phyloP scores from a whole-genome alignment of 1,140 invertebrate species.

The Geopemphigus sp. region DNA sequence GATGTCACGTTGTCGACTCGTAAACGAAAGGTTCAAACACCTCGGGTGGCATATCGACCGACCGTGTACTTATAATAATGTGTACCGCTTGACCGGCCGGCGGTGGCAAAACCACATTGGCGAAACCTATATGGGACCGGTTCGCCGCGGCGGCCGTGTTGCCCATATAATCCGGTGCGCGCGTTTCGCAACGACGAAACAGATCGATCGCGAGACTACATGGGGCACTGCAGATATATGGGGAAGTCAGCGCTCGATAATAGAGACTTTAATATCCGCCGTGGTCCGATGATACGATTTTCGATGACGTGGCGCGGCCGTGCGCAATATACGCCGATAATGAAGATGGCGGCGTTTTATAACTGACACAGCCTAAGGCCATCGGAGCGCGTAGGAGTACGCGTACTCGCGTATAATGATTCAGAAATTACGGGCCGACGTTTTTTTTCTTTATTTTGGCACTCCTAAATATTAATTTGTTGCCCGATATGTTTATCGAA shows the following conservation, averaged over 20 bases:
- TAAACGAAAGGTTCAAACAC: conserved; percentile 42
- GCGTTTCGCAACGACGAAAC: conserved; percentile 25
- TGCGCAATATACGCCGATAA: neutral
- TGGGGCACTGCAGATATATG: too few relatives aligned
- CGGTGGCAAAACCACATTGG: neutral
- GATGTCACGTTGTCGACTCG: neutral
- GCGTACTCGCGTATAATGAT: neutral
- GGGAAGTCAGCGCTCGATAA: too few relatives aligned
- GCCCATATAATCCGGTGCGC: neutral
- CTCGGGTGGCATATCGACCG: conserved; percentile 10
- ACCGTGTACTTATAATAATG: neutral
- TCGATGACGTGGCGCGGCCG: conserved; percentile 15
- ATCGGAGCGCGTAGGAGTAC: neutral
- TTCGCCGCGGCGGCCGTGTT: too few relatives aligned
- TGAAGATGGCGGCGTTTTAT: neutral
- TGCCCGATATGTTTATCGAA: neutral
- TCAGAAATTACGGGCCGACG: neutral
- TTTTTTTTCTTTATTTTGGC: conserved; percentile 16
- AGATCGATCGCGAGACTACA: neutral
- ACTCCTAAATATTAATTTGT: conserved; percentile 16
- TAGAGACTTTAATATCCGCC: neutral
- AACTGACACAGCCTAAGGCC: too few relatives aligned
- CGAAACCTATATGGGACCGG: conserved; percentile 1
- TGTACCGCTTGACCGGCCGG: too few relatives aligned
- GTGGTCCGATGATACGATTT: neutral